Evolutionary conservation across 2,797 vertebrate genomes (phyloP).

Genomic region (Hozukius guyotensis): DNA sequence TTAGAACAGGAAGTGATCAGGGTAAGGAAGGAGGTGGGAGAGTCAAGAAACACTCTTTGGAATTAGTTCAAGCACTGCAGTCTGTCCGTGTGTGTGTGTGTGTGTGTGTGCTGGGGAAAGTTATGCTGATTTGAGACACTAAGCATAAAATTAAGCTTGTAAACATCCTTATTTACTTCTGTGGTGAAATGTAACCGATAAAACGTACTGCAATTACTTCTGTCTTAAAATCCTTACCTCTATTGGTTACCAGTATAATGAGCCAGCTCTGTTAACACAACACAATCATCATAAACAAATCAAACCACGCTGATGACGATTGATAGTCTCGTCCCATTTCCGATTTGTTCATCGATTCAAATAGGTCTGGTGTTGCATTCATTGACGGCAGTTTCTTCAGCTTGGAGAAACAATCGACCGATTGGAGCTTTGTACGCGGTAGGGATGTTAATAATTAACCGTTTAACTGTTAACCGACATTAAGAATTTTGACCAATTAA

Average conservation of each 20-base stretch:
- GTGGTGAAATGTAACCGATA: neutral
- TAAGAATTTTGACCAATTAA: too few species aligned
- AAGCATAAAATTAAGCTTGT: slow-evolving; percentile 3
- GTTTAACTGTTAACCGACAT: too few species aligned
- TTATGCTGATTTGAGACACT: slow-evolving; percentile 10
- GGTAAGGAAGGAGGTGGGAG: slow-evolving; percentile 63
- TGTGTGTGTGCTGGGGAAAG: neutral
- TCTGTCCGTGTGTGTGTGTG: slow-evolving; percentile 1
- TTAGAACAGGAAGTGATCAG: slow-evolving; percentile 66
- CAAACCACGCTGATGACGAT: neutral
- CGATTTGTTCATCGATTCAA: neutral
- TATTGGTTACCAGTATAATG: neutral
- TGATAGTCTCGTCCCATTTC: neutral
- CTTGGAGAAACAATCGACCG: neutral
- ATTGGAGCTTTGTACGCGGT: neutral
- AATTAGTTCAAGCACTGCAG: slow-evolving; percentile 55
- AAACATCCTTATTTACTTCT: slow-evolving; percentile 48
- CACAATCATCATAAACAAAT: neutral
- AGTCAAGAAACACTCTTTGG: slow-evolving; percentile 61
- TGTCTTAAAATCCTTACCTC: neutral
- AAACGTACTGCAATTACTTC: slow-evolving; percentile 2
- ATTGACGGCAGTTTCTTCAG: neutral
- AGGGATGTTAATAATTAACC: too few species aligned
- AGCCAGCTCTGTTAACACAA: neutral
- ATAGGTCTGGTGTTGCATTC: neutral